Evolutionary conservation across 53 echinoderm and acorn worm species (phyloP).

Genomic region (Crossaster papposus): DNA sequence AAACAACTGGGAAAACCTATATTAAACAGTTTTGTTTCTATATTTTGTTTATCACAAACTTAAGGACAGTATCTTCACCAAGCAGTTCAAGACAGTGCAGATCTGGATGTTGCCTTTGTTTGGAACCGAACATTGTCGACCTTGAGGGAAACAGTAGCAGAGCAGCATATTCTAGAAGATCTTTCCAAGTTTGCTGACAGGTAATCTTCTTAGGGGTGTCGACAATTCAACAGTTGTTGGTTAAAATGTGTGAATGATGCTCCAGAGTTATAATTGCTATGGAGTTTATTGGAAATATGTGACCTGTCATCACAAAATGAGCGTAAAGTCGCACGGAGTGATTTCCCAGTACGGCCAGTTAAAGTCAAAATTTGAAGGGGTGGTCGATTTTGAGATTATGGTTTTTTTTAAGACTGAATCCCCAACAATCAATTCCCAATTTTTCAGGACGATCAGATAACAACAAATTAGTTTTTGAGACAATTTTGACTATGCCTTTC

Average conservation of each 20-base stretch:
- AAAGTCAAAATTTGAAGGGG: too few relatives aligned
- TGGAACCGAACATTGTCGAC: slow-evolving; percentile 73
- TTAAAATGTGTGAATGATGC: not conserved
- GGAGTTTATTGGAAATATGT: too few relatives aligned
- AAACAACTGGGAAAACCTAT: too few relatives aligned
- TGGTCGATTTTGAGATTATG: too few relatives aligned
- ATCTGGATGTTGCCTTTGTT: slow-evolving; percentile 80
- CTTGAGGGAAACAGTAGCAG: slow-evolving; percentile 64
- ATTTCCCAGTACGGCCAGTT: too few relatives aligned
- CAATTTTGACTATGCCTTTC: too few relatives aligned
- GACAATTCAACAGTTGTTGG: not conserved
- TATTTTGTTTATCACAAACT: not conserved
- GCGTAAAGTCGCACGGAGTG: too few relatives aligned
- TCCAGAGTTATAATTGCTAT: not conserved
- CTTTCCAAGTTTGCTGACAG: slow-evolving; percentile 74
- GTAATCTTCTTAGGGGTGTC: slow-evolving; percentile 7
- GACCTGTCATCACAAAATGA: too few relatives aligned
- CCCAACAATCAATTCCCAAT: too few relatives aligned
- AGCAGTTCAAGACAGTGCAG: slow-evolving; percentile 62
- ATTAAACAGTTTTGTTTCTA: not conserved
- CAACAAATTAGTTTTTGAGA: too few relatives aligned
- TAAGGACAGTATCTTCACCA: slow-evolving; percentile 76
- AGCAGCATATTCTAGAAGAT: slow-evolving; percentile 63
- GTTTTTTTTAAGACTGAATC: too few relatives aligned
- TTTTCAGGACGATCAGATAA: too few relatives aligned